A percentile compares a stretch with the other conserved stretches of the same genome.
Conservation (phyloP, 2,797 vertebrate species). For the Cossypha caffra region DNA sequence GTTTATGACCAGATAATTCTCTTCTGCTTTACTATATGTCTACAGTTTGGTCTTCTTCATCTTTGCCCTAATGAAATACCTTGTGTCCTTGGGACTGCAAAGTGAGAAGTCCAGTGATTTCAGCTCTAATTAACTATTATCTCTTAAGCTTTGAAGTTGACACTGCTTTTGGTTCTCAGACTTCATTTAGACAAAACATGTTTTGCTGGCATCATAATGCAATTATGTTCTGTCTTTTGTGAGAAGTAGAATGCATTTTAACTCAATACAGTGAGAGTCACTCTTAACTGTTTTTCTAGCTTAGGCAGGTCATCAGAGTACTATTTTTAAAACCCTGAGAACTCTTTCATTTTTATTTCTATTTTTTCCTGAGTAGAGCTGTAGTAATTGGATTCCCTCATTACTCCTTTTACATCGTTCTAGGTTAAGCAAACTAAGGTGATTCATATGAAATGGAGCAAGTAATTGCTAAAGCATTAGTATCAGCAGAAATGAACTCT, state of each 20-base stretch:
- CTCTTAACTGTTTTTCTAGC: neutral
- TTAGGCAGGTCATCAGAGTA: neutral
- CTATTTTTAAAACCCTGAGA: neutral
- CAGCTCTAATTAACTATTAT: neutral
- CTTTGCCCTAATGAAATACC: neutral
- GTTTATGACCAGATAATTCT: neutral
- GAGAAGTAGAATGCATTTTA: neutral
- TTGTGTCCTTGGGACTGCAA: neutral
- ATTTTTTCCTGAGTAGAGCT: neutral
- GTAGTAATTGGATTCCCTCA: slow-evolving; percentile 5
- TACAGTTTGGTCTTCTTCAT: neutral
- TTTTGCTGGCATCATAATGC: neutral
- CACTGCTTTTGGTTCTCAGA: neutral
- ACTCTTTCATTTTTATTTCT: slow-evolving; percentile 8
- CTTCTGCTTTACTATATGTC: neutral
- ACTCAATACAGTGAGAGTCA: neutral
- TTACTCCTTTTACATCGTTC: neutral
- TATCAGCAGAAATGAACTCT: slow-evolving; percentile 4
- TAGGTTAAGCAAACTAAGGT: neutral
- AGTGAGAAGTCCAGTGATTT: neutral
- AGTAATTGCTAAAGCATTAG: slow-evolving; percentile 38
- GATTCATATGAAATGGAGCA: slow-evolving; percentile 67
- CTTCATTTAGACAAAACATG: neutral
- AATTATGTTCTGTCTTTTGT: neutral
- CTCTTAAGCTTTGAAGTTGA: neutral